Conservation (phyloP, 2,113 vertebrate genomes). For the Corythaixoides concolor region DNA sequence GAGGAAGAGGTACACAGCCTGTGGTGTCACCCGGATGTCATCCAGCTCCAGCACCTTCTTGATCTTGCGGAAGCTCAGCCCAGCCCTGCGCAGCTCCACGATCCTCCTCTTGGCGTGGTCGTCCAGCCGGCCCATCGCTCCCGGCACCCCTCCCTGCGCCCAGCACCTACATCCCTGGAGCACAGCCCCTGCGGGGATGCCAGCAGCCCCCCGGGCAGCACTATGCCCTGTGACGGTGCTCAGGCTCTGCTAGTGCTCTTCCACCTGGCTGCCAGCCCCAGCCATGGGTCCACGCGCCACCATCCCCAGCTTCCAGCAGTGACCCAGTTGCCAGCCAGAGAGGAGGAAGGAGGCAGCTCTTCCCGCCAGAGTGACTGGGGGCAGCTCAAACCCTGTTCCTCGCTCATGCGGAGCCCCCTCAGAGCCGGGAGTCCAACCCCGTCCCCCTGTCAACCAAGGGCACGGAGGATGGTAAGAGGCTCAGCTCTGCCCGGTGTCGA, state of each 20-base stretch:
- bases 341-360: neutral
- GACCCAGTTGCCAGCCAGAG: fast-evolving
- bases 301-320: neutral
- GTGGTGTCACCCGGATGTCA: slow-evolving; percentile 82
- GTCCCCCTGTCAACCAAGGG: neutral
- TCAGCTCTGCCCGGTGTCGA: neutral
- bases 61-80: slow-evolving; percentile 87
- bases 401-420: fast-evolving
- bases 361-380: neutral
- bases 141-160: fast-evolving
- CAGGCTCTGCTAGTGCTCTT: neutral
- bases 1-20: slow-evolving; percentile 86
- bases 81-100: slow-evolving; percentile 82
- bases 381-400: neutral
- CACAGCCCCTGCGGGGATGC: fast-evolving
- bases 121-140: slow-evolving; percentile 82
- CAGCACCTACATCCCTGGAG: neutral
- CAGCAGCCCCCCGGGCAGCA: neutral
- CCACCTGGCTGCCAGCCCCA: fast-evolving
- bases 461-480: fast-evolving
- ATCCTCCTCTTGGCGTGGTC: slow-evolving; percentile 85
- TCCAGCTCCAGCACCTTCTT: slow-evolving; percentile 89
- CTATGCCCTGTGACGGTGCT: fast-evolving
- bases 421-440: fast-evolving
- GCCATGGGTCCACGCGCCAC: fast-evolving